A percentile compares a stretch with the other conserved stretches of the same genome.
Conservation (phyloP, 2,797 vertebrate genomes). For the Carcharodon carcharias region DNA sequence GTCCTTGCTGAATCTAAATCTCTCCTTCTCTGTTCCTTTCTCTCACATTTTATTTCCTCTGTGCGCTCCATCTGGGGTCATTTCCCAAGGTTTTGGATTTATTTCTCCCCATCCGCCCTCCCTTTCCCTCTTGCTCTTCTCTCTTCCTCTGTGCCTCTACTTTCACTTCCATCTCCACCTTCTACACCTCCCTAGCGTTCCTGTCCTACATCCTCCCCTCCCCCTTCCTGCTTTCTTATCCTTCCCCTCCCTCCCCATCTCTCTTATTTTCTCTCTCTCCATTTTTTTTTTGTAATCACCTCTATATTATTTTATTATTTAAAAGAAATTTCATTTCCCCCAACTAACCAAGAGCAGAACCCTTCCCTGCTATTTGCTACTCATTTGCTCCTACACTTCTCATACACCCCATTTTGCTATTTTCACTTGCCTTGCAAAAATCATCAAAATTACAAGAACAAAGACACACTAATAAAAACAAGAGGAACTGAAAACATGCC, state of each 20-base stretch:
- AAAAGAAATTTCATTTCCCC: not conserved
- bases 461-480: not conserved
- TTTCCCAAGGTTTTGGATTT: not conserved
- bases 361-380: too few relatives aligned
- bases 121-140: not conserved
- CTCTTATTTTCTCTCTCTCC: slow-evolving; percentile 32
- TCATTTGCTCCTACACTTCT: not conserved
- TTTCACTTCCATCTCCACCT: not conserved
- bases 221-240: fast-evolving
- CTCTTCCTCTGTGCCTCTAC: not conserved
- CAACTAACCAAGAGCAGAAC: not conserved
- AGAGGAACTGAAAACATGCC: not conserved
- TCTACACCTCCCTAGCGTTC: not conserved
- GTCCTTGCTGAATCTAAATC: not conserved
- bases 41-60: not conserved
- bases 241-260: slow-evolving; percentile 25
- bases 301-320: not conserved
- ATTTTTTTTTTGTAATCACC: slow-evolving; percentile 38
- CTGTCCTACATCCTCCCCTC: not conserved
- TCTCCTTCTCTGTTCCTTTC: not conserved
- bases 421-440: not conserved
- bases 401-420: not conserved
- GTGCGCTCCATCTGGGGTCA: too few relatives aligned
- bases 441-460: not conserved
- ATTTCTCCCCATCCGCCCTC: not conserved